phyloP scores from a whole-genome alignment of 2,888 invertebrate species.

The Clusia tigrina region DNA sequence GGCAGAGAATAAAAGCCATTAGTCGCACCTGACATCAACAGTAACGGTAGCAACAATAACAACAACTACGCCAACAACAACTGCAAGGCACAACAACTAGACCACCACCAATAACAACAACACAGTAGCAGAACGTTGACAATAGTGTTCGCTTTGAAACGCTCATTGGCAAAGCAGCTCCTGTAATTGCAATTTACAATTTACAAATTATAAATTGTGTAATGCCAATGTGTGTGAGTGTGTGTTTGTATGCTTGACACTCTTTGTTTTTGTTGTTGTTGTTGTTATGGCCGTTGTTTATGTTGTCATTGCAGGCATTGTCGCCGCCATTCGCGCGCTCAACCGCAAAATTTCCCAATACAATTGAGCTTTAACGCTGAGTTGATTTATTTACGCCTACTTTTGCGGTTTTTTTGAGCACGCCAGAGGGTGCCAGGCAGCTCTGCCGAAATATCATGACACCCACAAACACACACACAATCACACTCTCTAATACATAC shows the following conservation, averaged over 20 bases:
- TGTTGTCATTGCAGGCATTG: constrained; percentile 11
- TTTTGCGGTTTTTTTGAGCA: too few relatives aligned
- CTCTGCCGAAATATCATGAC: constrained; percentile 10
- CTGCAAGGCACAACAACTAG: not conserved
- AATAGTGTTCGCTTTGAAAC: constrained; percentile 13
- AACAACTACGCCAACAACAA: not conserved
- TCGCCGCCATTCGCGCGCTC: constrained; percentile 15
- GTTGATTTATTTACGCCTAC: not conserved
- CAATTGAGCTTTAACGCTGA: not conserved
- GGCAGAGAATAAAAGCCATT: not conserved
- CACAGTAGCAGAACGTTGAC: not conserved
- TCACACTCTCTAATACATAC: not conserved
- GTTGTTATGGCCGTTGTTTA: constrained; percentile 11
- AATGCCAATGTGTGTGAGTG: too few relatives aligned
- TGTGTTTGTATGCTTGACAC: too few relatives aligned
- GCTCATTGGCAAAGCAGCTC: too few relatives aligned
- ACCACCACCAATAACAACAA: not conserved
- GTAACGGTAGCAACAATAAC: not conserved
- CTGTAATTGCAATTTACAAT: too few relatives aligned
- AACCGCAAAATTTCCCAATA: constrained; percentile 18
- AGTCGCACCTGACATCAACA: constrained; percentile 15
- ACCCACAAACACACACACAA: constrained; percentile 1
- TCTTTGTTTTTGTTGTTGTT: constrained; percentile 17
- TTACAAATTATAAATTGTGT: too few relatives aligned
- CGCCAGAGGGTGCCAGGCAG: constrained; percentile 6